Conservation (phyloP, 2,797 vertebrate species). For the Sebastes trivittatus region DNA sequence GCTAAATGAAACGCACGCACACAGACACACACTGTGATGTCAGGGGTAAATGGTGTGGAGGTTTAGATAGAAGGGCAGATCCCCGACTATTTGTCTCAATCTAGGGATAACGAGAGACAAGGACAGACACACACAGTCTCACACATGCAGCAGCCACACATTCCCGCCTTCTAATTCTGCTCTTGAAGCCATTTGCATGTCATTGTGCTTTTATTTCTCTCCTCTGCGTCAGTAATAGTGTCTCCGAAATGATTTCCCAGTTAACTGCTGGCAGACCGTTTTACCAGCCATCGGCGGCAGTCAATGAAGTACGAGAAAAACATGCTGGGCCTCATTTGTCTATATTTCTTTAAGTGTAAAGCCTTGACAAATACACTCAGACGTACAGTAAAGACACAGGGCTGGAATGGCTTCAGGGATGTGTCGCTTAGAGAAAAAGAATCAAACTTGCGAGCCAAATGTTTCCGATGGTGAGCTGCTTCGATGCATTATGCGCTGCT, state of each 20-base stretch:
- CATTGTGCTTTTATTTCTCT: constrained; percentile 60
- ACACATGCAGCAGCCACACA: neutral
- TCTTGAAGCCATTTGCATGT: constrained; percentile 45
- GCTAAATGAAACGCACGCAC: constrained; percentile 21
- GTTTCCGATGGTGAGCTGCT: constrained; percentile 10
- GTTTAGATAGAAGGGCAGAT: constrained; percentile 63
- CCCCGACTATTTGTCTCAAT: constrained; percentile 75
- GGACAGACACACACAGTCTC: constrained; percentile 30
- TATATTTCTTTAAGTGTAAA: constrained; percentile 31
- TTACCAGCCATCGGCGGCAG: constrained; percentile 35
- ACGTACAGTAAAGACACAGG: neutral
- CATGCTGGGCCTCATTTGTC: constrained; percentile 48
- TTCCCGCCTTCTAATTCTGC: constrained; percentile 29
- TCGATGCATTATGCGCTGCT: constrained; percentile 6
- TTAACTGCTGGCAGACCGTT: constrained; percentile 21
- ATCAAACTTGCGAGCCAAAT: constrained; percentile 12
- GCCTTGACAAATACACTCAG: constrained; percentile 29
- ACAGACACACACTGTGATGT: constrained; percentile 32
- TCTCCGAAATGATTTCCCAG: constrained; percentile 54
- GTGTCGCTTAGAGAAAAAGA: neutral
- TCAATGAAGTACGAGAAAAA: constrained; percentile 42
- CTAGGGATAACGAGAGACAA: constrained; percentile 65
- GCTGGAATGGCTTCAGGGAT: constrained; percentile 29
- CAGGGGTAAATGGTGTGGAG: constrained; percentile 58
- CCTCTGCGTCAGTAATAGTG: constrained; percentile 42